A percentile compares a stretch with the other conserved stretches of the same genome.
Conservation (phyloP, 2,113 vertebrate species). For the Aegotheles bennettii region DNA sequence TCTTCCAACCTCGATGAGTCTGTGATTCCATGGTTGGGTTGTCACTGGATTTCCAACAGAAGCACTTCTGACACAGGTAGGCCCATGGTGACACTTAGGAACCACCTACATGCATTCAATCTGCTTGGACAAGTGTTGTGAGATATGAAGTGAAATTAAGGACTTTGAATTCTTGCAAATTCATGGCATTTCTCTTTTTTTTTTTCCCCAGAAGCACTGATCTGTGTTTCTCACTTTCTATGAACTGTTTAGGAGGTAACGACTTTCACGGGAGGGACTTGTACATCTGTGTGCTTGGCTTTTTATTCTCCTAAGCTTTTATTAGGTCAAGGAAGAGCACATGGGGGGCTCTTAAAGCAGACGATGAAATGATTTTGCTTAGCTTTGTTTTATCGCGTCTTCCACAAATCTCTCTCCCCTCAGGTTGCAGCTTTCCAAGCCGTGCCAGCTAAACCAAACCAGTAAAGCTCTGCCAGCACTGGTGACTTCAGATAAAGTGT, state of each 20-base stretch:
- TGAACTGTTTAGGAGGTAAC: neutral
- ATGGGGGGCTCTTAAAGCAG: neutral
- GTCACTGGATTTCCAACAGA: neutral
- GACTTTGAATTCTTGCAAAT: neutral
- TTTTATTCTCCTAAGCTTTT: neutral
- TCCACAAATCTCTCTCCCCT: neutral
- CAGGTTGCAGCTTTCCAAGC: neutral
- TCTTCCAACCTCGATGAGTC: too few species aligned
- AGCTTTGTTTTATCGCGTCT: neutral
- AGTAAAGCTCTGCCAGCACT: neutral
- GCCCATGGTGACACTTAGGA: neutral
- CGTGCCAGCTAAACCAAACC: neutral
- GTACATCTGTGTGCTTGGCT: neutral
- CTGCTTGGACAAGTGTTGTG: neutral
- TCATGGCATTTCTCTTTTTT: neutral
- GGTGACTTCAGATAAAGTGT: neutral
- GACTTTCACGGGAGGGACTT: neutral
- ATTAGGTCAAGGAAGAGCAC: neutral
- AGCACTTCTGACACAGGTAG: neutral
- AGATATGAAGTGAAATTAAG: neutral
- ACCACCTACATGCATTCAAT: neutral
- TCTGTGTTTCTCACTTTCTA: neutral
- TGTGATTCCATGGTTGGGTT: fast-evolving
- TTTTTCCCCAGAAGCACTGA: neutral
- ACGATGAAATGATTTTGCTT: neutral